Conservation (phyloP, 2,797 vertebrate genomes). For the Rhinella marina region DNA sequence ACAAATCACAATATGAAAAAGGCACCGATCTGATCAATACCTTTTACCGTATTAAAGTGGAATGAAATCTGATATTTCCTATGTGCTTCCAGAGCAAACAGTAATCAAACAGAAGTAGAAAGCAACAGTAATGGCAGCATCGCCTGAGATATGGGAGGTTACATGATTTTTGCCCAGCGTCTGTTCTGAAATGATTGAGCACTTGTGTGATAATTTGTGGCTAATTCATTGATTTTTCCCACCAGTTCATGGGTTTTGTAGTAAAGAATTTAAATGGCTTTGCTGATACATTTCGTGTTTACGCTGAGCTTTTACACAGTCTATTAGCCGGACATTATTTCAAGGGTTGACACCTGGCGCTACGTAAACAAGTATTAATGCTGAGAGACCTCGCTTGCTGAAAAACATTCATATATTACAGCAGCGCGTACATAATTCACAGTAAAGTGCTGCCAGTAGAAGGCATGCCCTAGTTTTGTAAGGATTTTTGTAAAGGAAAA, state of each 20-base stretch:
- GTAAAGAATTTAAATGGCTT: conserved; percentile 27
- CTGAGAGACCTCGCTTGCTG: conserved; percentile 4
- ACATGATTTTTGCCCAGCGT: conserved; percentile 17
- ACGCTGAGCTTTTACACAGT: conserved; percentile 53
- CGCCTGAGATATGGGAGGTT: neutral
- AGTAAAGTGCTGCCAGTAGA: neutral
- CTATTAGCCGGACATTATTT: conserved; percentile 57
- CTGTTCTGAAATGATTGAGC: conserved; percentile 17
- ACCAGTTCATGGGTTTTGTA: conserved; percentile 22
- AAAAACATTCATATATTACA: neutral
- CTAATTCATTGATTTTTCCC: conserved; percentile 55
- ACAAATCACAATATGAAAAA: neutral
- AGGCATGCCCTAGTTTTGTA: neutral
- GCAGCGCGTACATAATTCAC: neutral
- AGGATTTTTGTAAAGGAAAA: neutral
- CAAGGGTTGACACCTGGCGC: conserved; percentile 48
- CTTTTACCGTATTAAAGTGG: conserved; percentile 35
- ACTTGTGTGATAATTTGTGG: conserved; percentile 56
- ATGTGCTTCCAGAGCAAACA: neutral
- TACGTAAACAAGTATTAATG: conserved; percentile 43
- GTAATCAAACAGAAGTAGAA: neutral
- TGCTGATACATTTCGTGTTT: conserved; percentile 46
- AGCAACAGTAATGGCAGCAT: neutral
- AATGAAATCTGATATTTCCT: conserved; percentile 40
- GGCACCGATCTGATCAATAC: conserved; percentile 18